Evolutionary conservation across 2,113 vertebrate genomes (phyloP), one percentile per base, ranked within the genome.

Genomic region (Arvicanthis niloticus): DNA sequence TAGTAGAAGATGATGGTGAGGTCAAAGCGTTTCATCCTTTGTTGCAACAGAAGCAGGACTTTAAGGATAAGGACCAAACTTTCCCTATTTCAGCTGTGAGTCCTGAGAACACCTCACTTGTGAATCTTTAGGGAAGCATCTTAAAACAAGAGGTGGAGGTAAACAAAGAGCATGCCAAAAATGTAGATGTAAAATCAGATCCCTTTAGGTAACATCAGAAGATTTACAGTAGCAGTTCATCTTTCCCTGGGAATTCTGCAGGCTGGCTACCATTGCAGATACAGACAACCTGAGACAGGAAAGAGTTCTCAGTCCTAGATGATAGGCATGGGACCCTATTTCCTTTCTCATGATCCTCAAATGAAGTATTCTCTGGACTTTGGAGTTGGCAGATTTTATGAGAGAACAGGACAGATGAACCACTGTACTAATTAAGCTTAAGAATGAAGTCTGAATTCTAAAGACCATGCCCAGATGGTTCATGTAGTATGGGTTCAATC

Each of bases 221-320:
- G 11, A 7, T 60, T 24, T 22, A 16, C 12, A 82, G 37, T 19
- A 53, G 2, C 37, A 24, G 21, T 12, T 26, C 34, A 82, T 24
- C 78, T 24, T 58, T n/a, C 7, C 19, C 21, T 58, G 0, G 26
- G 12, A 26, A 29, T 60, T 60, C 21, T 40, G 22, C 37, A 60
- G 12, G 6, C 31, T 45, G 13, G 24, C 29, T 31, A 45, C 3
- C 24, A 62, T 82, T n/a, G 15, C 24, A 60, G 12, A 82, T 13
- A 40, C 5, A 58, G 53, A 40, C 3, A 84, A 6, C 12, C 24
- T 4, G 2, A 17, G 58, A 42, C 12, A 45, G 58, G 58, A 65
- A 45, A 42, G 40, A 42, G n/a, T 9, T 3, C 0, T 31, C 15
- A 45, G 58, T 65, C 45, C 58, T 85, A 21, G 1, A 17, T 45